Conservation (phyloP, 2,888 invertebrate species). For the Polydrusus pterygomalis region DNA sequence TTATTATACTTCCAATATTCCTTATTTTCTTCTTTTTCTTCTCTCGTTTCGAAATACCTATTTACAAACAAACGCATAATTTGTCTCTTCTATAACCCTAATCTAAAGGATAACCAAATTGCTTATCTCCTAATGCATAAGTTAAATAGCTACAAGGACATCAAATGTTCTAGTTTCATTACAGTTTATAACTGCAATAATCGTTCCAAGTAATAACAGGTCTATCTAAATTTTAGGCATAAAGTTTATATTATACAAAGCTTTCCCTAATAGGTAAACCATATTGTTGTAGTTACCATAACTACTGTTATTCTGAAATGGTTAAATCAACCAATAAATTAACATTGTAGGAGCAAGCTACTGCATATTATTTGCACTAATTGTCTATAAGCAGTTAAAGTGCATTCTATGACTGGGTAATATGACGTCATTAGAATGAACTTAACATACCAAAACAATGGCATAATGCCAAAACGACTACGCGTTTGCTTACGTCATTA, state of each 20-base stretch:
- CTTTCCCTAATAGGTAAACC: not conserved
- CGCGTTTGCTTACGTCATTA: not conserved
- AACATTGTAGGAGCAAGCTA: not conserved
- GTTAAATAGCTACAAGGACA: no score
- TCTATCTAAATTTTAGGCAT: not conserved
- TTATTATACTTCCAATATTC: no score
- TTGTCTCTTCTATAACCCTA: no score
- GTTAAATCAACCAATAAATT: not conserved
- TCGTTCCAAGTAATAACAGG: not conserved
- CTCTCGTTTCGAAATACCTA: no score
- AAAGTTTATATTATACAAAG: not conserved
- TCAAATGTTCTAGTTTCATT: not conserved
- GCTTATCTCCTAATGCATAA: no score
- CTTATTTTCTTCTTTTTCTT: no score
- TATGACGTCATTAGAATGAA: not conserved
- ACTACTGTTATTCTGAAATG: not conserved
- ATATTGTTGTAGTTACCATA: not conserved
- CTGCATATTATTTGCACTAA: not conserved
- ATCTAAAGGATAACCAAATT: no score
- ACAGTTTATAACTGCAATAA: not conserved
- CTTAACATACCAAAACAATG: not conserved
- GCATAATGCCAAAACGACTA: not conserved
- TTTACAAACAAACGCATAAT: no score
- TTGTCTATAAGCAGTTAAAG: not conserved
- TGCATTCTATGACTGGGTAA: not conserved